These are phyloP conservation scores for Dermatemys mawii DNA, from an alignment of 2,113 vertebrate genomes.

Conservation along the genomic window DNA sequence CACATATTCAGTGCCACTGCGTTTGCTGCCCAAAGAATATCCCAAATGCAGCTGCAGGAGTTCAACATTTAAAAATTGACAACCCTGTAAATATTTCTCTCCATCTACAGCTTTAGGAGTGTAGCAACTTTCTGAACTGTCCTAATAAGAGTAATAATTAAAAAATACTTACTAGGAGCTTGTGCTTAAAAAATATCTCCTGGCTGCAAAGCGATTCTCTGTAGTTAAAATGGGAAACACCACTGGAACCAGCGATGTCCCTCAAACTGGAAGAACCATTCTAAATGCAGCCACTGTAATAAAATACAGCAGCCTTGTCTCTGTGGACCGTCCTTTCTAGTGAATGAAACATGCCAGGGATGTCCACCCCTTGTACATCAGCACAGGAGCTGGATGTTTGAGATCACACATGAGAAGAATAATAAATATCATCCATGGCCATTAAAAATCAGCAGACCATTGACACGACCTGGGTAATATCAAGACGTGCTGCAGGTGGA, in stretches of 20 bases:
- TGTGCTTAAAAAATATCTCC: background rate
- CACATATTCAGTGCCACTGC: background rate
- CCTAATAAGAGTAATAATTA: background rate
- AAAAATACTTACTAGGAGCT: background rate
- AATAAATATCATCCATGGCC: background rate
- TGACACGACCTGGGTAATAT: background rate
- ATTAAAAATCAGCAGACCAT: background rate
- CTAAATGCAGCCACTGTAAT: background rate
- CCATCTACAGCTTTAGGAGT: background rate
- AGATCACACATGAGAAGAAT: fast-evolving
- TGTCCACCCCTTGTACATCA: background rate
- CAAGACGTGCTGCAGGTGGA: background rate
- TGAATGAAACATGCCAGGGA: background rate
- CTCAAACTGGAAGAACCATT: background rate
- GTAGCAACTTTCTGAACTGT: background rate
- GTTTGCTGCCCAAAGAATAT: fast-evolving
- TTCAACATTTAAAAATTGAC: background rate
- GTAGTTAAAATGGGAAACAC: background rate
- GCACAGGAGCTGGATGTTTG: background rate
- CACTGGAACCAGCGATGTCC: background rate
- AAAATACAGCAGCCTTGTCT: background rate
- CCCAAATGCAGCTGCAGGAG: background rate
- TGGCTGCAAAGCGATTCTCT: background rate
- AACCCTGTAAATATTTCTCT: fast-evolving
- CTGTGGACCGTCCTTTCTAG: background rate